phyloP scores from a whole-genome alignment of 2,888 invertebrate species.

The Apodemia duryi region DNA sequence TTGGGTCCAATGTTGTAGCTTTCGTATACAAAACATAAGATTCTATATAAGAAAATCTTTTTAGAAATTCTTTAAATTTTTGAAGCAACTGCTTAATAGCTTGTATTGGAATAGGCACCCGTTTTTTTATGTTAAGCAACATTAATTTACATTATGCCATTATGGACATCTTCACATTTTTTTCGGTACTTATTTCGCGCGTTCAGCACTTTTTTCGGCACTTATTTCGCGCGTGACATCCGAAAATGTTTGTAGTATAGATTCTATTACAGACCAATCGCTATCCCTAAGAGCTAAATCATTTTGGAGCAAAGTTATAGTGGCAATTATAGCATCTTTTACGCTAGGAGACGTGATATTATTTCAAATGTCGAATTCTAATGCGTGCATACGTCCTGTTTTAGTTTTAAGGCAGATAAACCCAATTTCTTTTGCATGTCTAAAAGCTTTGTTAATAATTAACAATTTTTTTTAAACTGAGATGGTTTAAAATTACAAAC shows the following conservation, averaged over 20 bases:
- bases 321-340: constrained; percentile 29
- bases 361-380: constrained; percentile 36
- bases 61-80: background rate
- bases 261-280: constrained; percentile 1
- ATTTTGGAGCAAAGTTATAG: constrained; percentile 28
- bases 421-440: constrained; percentile 24
- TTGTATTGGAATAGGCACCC: background rate
- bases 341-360: constrained; percentile 23
- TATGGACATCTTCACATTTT: constrained; percentile 13
- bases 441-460: constrained; percentile 23
- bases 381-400: constrained; percentile 15
- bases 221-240: constrained; percentile 13
- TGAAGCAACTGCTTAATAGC: background rate
- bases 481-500: too few relatives aligned
- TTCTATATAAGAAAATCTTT: constrained; percentile 17
- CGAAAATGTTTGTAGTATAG: constrained; percentile 9
- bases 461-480: constrained; percentile 20
- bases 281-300: background rate
- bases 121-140: background rate
- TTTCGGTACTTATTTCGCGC: constrained; percentile 8
- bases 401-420: background rate
- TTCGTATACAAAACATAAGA: constrained; percentile 19
- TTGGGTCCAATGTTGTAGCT: constrained; percentile 23
- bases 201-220: constrained; percentile 16
- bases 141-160: background rate